A percentile compares a stretch with the other conserved stretches of the same genome.
Conservation (phyloP, 2,888 invertebrate species). For the Emmelina monodactyla region DNA sequence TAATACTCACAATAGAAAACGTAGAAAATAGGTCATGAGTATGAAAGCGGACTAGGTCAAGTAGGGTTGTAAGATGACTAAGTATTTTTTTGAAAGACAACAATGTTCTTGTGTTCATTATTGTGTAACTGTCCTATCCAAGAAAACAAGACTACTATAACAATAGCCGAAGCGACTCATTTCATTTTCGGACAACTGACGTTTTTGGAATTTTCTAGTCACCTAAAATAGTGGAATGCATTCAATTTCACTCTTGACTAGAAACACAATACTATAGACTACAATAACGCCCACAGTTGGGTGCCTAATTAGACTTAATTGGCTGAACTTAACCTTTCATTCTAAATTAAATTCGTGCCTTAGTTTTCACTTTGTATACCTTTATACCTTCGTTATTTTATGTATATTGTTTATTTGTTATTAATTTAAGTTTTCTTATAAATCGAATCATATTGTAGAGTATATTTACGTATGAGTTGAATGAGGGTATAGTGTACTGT, state of each 20-base stretch:
- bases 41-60: constrained; percentile 44
- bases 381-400: background rate
- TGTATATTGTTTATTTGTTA: background rate
- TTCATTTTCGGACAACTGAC: constrained; percentile 54
- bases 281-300: background rate
- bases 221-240: constrained; percentile 52
- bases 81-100: constrained; percentile 26
- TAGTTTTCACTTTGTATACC: too few relatives aligned
- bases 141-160: constrained; percentile 2
- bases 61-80: constrained; percentile 32
- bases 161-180: constrained; percentile 17
- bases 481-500: too few relatives aligned
- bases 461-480: too few relatives aligned
- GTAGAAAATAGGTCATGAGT: constrained; percentile 39
- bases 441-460: background rate
- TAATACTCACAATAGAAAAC: constrained; percentile 21
- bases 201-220: constrained; percentile 41
- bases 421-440: background rate
- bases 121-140: background rate
- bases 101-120: constrained; percentile 15
- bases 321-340: too few relatives aligned
- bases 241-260: constrained; percentile 35
- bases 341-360: too few relatives aligned
- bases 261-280: constrained; percentile 21
- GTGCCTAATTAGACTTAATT: too few relatives aligned